Base-by-base conservation (phyloP, 1,140 invertebrate genomes). In the Magallana ariakensis region DNA sequence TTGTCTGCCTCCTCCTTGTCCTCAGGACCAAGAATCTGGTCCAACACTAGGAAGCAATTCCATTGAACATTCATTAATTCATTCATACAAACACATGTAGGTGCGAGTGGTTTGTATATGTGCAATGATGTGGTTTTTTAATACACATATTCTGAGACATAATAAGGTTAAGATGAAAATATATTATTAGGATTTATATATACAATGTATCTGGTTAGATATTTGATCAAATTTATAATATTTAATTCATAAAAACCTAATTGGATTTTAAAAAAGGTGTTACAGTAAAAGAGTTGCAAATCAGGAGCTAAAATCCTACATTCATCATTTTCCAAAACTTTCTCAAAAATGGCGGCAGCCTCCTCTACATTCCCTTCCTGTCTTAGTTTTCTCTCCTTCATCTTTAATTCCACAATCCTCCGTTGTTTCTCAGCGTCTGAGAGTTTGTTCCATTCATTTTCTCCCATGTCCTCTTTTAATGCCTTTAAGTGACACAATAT, bases 321-420 rank as follows among this genome's bases (percentile, higher is more conserved):
- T 87, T 91, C 84, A 87, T 92, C 91, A 87, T 92, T 90, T 62
- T 94, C 87, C 26, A 92, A 87, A 57, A 92, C 87, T 54, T 90
- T 87, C 53, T 89, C 90, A 88, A 92, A 89, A 33, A 93, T 84
- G 15, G 87, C 81, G 15, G 87, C 87, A 15, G 89, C 91, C 82
- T 93, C 93, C 55, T 92, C 91, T 82, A 90, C 70, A 84, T 91
- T 92, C 62, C 93, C 93, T 81, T 93, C 92, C 55, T 90, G 46
- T 58, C 91, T 54, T 56, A 93, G 85, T 88, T 91, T 90, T 84
- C 90, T 89, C 66, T 93, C 92, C 80, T 92, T 90, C 60, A 91
- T 85, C 19, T 92, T 93, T 16, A 93, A 19, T 60, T 93, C 89
- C 16, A 92, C 87, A 46, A 93, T 53, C 80, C 90, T 89, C n/a